A percentile compares a stretch with the other conserved stretches of the same genome.
Conservation (phyloP, 2,113 vertebrate species). For the Pycnonotus jocosus region DNA sequence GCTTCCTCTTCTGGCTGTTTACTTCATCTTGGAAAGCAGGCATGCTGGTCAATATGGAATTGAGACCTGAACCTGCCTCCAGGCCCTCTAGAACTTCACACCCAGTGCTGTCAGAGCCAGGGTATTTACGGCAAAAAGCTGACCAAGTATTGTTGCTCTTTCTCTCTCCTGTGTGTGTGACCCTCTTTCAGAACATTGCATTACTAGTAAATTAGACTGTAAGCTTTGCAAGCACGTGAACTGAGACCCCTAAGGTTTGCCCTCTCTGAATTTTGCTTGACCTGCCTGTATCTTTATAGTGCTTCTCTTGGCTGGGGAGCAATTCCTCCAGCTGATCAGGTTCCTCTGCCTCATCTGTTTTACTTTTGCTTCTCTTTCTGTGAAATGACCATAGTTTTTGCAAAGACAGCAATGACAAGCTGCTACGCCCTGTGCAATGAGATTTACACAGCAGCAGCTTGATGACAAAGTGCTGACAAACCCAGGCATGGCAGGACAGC, state of each 20-base stretch:
- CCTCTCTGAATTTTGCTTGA: neutral
- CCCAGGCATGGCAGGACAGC: neutral
- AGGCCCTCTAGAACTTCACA: neutral
- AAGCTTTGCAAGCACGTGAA: neutral
- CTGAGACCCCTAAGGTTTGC: neutral
- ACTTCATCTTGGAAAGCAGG: neutral
- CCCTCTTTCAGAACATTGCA: neutral
- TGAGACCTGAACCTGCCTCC: neutral
- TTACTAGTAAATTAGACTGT: neutral
- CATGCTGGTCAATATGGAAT: neutral
- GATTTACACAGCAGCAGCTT: neutral
- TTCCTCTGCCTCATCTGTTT: neutral
- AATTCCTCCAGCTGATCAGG: neutral
- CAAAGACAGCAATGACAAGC: neutral
- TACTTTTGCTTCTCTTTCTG: neutral
- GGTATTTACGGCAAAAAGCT: neutral
- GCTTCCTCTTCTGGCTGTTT: neutral
- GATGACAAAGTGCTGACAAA: neutral
- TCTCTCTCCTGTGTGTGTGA: neutral
- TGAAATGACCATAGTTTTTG: accelerated
- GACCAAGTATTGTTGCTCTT: neutral
- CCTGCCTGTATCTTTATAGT: neutral
- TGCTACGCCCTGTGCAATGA: neutral
- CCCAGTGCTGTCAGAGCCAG: neutral
- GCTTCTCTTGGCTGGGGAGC: neutral